Evolutionary conservation across 2,113 vertebrate genomes (phyloP).

Genomic region (Sceloporus tristichus): DNA sequence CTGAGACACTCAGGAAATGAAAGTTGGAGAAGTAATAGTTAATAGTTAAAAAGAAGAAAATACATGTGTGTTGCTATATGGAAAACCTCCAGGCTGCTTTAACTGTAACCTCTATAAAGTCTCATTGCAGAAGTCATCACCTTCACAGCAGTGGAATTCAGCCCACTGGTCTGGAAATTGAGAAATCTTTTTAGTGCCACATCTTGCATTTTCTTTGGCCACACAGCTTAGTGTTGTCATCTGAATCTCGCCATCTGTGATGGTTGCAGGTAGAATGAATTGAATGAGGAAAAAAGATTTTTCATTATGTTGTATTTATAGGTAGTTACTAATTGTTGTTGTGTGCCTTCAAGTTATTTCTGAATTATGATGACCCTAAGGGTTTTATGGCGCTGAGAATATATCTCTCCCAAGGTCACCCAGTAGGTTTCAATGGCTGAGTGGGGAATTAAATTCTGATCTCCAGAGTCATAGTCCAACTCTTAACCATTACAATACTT

Average conservation of each 20-base stretch:
- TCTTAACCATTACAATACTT: not conserved
- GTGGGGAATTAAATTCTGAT: too few species aligned
- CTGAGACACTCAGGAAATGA: too few species aligned
- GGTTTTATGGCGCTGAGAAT: too few species aligned
- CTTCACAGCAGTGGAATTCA: not conserved
- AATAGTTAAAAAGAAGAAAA: not conserved
- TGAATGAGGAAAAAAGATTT: not conserved
- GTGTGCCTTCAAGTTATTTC: too few species aligned
- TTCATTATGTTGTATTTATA: not conserved
- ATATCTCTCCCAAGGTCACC: too few species aligned
- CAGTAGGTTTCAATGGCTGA: too few species aligned
- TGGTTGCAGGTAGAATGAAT: not conserved
- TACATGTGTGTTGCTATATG: not conserved
- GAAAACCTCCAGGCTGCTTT: not conserved
- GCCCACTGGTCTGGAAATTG: not conserved
- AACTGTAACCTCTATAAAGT: not conserved
- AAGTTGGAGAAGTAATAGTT: too few species aligned
- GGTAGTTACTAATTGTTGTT: not conserved
- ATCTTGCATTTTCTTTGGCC: not conserved
- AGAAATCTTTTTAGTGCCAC: not conserved
- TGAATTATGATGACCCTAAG: too few species aligned
- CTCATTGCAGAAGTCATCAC: conserved; percentile 1
- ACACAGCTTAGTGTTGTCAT: not conserved
- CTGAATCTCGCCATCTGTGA: not conserved
- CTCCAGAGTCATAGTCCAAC: not conserved